These are phyloP conservation scores for Philopedon plagiatum DNA, from an alignment of 2,888 invertebrate species.

Conservation along the genomic window DNA sequence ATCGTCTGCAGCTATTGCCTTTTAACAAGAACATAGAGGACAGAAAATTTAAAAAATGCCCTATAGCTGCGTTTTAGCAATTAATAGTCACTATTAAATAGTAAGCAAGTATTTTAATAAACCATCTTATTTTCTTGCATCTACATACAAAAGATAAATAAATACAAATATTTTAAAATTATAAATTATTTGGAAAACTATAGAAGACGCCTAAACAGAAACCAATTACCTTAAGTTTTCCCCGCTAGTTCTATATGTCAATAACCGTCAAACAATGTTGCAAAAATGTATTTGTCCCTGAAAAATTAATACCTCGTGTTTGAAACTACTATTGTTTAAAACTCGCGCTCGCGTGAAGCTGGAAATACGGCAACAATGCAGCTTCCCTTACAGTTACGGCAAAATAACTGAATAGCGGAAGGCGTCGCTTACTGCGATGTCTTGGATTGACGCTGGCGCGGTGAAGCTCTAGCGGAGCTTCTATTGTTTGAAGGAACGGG, in stretches of 20 bases:
- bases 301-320: not conserved
- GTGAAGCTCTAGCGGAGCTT: slow-evolving; percentile 37
- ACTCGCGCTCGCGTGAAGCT: slow-evolving; percentile 38
- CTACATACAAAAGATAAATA: no score
- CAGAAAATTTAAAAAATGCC: no score
- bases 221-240: not conserved
- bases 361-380: slow-evolving; percentile 7
- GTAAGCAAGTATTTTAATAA: no score
- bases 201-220: no score
- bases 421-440: slow-evolving; percentile 45
- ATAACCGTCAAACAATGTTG: not conserved
- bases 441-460: slow-evolving; percentile 47
- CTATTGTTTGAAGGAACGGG: slow-evolving; percentile 41
- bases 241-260: not conserved
- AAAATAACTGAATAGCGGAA: slow-evolving; percentile 44
- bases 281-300: not conserved
- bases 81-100: no score
- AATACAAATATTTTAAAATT: no score
- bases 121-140: no score
- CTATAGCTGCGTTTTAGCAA: no score
- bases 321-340: slow-evolving; percentile 1
- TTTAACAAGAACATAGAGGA: no score
- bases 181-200: no score
- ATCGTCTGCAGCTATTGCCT: no score
- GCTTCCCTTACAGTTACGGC: slow-evolving; percentile 20